Percentiles rank a stretch among this genome's conserved stretches.
Evolutionary conservation across 2,113 vertebrate genomes (phyloP).

Genomic region (Cololabis saira): DNA sequence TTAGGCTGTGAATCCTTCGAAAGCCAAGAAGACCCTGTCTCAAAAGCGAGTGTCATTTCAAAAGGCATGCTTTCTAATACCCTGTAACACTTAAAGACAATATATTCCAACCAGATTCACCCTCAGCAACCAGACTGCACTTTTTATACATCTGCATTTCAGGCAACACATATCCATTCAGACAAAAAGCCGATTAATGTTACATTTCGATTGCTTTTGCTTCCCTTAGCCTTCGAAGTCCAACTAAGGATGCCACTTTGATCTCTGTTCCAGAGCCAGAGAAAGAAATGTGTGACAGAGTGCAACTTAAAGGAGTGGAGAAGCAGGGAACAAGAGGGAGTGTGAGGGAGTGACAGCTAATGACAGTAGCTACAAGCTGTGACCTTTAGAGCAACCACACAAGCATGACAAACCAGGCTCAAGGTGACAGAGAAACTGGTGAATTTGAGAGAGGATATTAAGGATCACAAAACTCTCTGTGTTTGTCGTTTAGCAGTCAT

Average conservation of each 20-base stretch:
- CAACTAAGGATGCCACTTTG: constrained; percentile 73
- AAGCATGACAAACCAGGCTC: constrained; percentile 80
- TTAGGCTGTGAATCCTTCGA: constrained; percentile 33
- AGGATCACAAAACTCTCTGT: constrained; percentile 50
- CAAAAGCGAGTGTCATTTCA: constrained; percentile 50
- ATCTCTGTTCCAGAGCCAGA: constrained; percentile 68
- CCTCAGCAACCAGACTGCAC: constrained; percentile 30
- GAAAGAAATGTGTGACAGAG: constrained; percentile 71
- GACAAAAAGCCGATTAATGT: constrained; percentile 17
- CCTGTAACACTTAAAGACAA: constrained; percentile 40
- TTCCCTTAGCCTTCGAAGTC: constrained; percentile 77
- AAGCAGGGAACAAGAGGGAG: constrained; percentile 55
- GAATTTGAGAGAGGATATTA: constrained; percentile 48
- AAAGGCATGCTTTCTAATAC: constrained; percentile 44
- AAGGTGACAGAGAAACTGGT: constrained; percentile 75
- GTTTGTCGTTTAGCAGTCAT: constrained; percentile 44
- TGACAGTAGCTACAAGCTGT: constrained; percentile 83
- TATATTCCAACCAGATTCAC: constrained; percentile 32
- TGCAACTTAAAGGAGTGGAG: constrained; percentile 60
- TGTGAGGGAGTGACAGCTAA: constrained; percentile 80
- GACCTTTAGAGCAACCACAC: constrained; percentile 83
- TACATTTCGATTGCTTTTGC: constrained; percentile 46
- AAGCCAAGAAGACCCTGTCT: constrained; percentile 1
- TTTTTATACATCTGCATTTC: constrained; percentile 26
- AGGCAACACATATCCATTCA: constrained; percentile 18